phyloP scores from a whole-genome alignment of 2,888 invertebrate genomes.

The Yponomeuta sedellus region DNA sequence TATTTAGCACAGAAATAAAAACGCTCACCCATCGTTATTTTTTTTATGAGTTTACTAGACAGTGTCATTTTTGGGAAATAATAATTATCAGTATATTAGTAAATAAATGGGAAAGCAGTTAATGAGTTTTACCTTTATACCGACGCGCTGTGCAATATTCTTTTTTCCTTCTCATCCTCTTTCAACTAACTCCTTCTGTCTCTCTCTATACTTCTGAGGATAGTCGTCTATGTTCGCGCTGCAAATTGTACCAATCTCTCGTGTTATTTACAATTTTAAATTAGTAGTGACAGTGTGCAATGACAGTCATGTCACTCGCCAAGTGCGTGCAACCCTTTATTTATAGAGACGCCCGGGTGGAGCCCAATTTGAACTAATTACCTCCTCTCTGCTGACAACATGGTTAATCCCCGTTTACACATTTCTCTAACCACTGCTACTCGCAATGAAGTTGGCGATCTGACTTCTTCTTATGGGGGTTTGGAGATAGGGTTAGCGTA shows the following conservation, averaged over 20 bases:
- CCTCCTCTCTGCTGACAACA: constrained; percentile 29
- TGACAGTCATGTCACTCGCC: neutral
- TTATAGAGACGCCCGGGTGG: constrained; percentile 1
- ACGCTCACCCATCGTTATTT: too few species aligned
- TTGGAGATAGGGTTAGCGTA: too few species aligned
- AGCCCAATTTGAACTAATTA: constrained; percentile 29
- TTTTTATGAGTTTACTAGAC: too few species aligned
- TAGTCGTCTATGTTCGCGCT: neutral
- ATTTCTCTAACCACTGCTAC: neutral
- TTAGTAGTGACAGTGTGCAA: neutral
- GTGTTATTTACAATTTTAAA: neutral
- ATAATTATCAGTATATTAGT: too few species aligned
- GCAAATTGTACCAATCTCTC: neutral
- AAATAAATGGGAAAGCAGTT: too few species aligned
- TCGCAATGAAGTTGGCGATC: neutral
- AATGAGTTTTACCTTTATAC: too few species aligned
- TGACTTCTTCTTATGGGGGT: neutral
- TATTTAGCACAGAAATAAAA: too few species aligned
- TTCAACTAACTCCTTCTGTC: too few species aligned
- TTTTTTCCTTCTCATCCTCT: too few species aligned
- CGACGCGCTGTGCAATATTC: too few species aligned
- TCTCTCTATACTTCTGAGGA: neutral
- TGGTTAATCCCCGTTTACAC: neutral
- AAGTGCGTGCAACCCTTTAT: constrained; percentile 6
- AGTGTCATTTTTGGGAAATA: too few species aligned